Evolutionary conservation across 2,113 vertebrate species (phyloP).

Genomic region (Dendrocopos noguchii): DNA sequence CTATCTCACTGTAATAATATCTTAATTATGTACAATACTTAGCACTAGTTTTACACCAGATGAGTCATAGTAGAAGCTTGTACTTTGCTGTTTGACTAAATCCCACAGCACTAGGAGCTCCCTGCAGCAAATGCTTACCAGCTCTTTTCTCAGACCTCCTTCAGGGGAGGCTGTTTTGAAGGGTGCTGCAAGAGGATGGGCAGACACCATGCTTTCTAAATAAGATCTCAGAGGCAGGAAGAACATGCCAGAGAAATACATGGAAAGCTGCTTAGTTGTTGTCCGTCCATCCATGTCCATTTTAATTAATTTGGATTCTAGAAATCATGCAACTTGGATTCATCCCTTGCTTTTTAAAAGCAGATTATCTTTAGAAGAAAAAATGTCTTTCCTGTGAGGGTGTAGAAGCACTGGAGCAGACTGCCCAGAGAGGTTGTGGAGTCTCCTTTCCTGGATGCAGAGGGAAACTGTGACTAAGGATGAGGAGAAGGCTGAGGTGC

Average conservation of each 20-base stretch:
- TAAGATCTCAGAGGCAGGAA: background rate
- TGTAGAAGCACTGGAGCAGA: no score
- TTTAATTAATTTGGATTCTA: background rate
- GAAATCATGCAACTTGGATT: background rate
- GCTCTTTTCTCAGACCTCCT: background rate
- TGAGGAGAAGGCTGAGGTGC: no score
- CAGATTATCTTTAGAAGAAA: background rate
- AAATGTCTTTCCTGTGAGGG: no score
- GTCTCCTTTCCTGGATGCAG: no score
- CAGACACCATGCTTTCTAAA: background rate
- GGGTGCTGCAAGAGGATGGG: background rate
- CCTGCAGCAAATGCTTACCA: background rate
- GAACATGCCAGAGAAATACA: background rate
- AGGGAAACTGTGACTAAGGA: no score
- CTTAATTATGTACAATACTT: conserved; percentile 69
- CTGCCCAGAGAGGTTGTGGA: no score
- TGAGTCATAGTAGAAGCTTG: conserved; percentile 63
- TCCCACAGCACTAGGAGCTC: background rate
- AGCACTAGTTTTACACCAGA: conserved; percentile 58
- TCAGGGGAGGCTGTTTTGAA: background rate
- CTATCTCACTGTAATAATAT: conserved; percentile 63
- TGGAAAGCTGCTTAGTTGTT: background rate
- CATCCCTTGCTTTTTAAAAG: background rate
- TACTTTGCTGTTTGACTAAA: conserved; percentile 57
- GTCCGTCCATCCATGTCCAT: background rate